Percentiles rank a stretch among this genome's conserved stretches.
Conservation (phyloP, 2,888 invertebrate species). For the Apocheima hispidaria region DNA sequence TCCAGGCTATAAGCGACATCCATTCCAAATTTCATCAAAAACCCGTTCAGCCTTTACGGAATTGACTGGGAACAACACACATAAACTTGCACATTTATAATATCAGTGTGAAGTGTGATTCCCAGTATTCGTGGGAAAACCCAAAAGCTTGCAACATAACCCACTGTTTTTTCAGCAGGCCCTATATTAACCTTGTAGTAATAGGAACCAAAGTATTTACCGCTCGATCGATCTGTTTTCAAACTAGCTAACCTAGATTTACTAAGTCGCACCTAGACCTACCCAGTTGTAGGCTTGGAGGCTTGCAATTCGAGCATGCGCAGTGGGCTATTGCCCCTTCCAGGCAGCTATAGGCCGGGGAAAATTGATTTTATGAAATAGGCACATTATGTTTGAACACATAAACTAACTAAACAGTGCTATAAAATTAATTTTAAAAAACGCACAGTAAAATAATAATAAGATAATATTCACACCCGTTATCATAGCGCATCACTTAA, state of each 20-base stretch:
- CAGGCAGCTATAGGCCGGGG: conserved; percentile 27
- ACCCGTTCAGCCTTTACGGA: too few relatives aligned
- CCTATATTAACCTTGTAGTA: background rate
- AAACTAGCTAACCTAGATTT: conserved; percentile 42
- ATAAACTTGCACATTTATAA: too few relatives aligned
- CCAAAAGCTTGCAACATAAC: conserved; percentile 2
- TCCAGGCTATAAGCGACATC: too few relatives aligned
- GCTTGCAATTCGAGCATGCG: conserved; percentile 47
- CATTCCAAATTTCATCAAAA: too few relatives aligned
- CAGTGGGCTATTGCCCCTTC: conserved; percentile 27
- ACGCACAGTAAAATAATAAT: background rate
- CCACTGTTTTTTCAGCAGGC: conserved; percentile 5
- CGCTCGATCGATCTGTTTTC: conserved; percentile 43
- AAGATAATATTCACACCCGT: background rate
- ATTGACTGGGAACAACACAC: too few relatives aligned
- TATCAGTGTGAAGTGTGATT: too few relatives aligned
- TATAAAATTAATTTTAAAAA: background rate
- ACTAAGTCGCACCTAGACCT: conserved; percentile 41
- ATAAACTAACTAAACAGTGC: conserved; percentile 6
- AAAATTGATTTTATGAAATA: conserved; percentile 34
- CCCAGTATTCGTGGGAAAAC: too few relatives aligned
- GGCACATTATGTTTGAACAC: conserved; percentile 20
- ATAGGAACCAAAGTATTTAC: background rate
- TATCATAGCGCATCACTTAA: background rate
- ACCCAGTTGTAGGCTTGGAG: conserved; percentile 22